Evolutionary conservation across 2,113 vertebrate species (phyloP), one percentile per base, ranked within the genome.

Genomic region (Ceyx margarethae): DNA sequence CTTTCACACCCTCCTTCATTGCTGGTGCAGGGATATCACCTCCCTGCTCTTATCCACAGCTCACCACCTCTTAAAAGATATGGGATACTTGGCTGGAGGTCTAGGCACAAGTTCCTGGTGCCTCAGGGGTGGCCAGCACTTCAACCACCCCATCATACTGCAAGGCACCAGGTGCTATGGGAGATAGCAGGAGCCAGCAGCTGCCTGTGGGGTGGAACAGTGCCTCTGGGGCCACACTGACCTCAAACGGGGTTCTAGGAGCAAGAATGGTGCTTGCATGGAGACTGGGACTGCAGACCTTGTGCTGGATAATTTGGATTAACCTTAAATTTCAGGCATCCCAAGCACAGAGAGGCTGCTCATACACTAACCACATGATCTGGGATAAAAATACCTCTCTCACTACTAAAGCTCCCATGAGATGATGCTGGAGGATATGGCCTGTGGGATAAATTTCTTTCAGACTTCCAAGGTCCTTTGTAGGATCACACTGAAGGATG

Each of bases 311-410:
- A 3, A 62, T 40, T 0, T 0, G 61, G 81, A 92, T 83, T 92
- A 86, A 42, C 77, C 87, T 81, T 62, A 53, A 81, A 83, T 78
- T 91, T 62, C 87, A 94, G 65, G 61, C 9, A 6, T 74, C 25
- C 42, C 81, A 62, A 83, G 60, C 81, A 88, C 26, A 77, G 60
- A 61, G 64, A 50, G 23, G 65, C 29, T 78, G 23, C 42, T 40
- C 35, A 15, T 42, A 89, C 0, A 1, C n/a, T 73, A n/a, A 64
- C 43, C 9, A 3, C 5, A 1, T n/a, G 29, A 26, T 57, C n/a
- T 88, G 51, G 26, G 75, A 80, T 83, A 92, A 93, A 94, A 94
- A 88, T 57, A 88, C 15, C 26, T 25, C 33, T 81, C 37, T 92
- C 64, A 23, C 56, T 73, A 69, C 21, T 46, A 57, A 85, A 92